These are phyloP conservation scores for Tetragonula clypearis DNA, from an alignment of 1,140 invertebrate genomes.

Conservation along the genomic window DNA sequence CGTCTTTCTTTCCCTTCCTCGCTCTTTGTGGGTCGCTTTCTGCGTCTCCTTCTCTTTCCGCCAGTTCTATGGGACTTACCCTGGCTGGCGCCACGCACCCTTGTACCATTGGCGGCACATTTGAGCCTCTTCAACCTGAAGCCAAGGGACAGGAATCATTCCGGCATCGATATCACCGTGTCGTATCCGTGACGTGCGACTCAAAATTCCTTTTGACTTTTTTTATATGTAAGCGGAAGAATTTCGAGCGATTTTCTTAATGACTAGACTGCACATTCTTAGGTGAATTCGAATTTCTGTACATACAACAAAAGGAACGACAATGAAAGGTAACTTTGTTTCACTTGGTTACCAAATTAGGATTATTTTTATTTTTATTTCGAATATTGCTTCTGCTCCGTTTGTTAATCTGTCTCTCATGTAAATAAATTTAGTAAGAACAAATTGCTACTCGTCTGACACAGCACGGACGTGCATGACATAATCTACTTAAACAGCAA, in stretches of 20 bases:
- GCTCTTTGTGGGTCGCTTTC: constrained; percentile 27
- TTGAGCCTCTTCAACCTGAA: constrained; percentile 18
- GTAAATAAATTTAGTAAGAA: too few species aligned
- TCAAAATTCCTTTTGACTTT: background rate
- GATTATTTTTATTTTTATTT: too few species aligned
- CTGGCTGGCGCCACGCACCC: constrained; percentile 12
- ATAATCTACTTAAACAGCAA: background rate
- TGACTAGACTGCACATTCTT: too few species aligned
- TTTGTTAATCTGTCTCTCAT: too few species aligned
- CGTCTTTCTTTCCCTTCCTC: constrained; percentile 42
- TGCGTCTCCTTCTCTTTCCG: constrained; percentile 21
- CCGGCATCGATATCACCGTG: background rate
- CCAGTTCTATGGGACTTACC: constrained; percentile 34
- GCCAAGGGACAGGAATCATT: constrained; percentile 2
- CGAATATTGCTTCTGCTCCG: too few species aligned
- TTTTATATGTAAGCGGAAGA: background rate
- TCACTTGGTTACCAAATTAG: too few species aligned
- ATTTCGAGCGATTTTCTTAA: background rate
- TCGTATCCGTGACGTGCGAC: background rate
- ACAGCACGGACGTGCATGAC: background rate
- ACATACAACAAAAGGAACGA: too few species aligned
- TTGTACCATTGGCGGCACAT: constrained; percentile 8
- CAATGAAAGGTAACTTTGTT: too few species aligned
- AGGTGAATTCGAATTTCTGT: too few species aligned
- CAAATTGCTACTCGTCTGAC: background rate